These are phyloP conservation scores for Rhynchotus rufescens DNA, from an alignment of 2,797 vertebrate species.

Conservation along the genomic window DNA sequence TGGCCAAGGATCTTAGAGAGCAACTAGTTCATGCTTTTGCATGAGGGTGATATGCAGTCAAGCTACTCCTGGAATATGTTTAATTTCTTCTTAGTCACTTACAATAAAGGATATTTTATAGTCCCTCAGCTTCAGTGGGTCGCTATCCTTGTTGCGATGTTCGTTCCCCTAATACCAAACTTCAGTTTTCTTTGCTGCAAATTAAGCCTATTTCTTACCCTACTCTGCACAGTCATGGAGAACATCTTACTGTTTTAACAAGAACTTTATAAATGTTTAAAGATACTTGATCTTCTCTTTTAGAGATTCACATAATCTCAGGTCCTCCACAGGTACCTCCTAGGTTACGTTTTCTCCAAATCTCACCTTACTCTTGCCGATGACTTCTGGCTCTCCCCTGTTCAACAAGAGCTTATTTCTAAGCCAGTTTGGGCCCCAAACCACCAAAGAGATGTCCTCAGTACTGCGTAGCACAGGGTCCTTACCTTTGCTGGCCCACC, in stretches of 20 bases:
- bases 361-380: neutral
- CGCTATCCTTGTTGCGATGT: accelerated
- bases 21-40: neutral
- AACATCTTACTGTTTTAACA: neutral
- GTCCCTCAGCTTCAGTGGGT: neutral
- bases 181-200: neutral
- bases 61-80: neutral
- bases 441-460: neutral
- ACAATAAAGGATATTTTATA: neutral
- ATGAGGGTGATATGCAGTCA: neutral
- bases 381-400: neutral
- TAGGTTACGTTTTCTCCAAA: neutral
- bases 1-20: neutral
- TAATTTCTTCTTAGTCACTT: neutral
- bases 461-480: neutral
- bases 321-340: neutral
- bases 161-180: neutral
- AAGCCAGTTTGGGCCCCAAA: neutral
- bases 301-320: neutral
- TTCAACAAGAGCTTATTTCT: neutral
- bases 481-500: neutral
- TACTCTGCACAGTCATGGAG: neutral
- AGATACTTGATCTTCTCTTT: neutral
- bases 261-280: neutral
- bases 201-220: neutral